phyloP scores from a whole-genome alignment of 2,888 invertebrate genomes.

The Hydrotaea cyrtoneurina region DNA sequence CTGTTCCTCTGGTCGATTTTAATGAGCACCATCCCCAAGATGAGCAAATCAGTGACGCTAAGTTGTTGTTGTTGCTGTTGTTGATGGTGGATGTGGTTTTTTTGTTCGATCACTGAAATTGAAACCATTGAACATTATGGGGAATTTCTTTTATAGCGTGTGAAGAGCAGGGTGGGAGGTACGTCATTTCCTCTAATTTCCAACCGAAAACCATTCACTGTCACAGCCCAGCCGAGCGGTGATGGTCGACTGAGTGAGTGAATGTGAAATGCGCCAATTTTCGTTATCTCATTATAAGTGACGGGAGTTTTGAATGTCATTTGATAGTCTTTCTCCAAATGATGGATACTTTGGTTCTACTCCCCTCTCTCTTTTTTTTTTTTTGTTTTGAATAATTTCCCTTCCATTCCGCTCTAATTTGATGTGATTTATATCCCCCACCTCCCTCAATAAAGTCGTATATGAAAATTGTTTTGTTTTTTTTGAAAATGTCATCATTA shows the following conservation, averaged over 20 bases:
- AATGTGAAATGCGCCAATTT: neutral
- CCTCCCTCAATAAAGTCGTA: neutral
- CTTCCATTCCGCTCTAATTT: neutral
- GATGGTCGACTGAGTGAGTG: neutral
- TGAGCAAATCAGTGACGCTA: neutral
- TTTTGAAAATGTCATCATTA: conserved; percentile 67
- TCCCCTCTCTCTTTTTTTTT: neutral
- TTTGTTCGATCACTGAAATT: neutral
- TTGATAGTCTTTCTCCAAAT: neutral
- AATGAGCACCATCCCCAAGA: neutral
- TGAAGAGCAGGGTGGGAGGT: neutral
- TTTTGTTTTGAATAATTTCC: neutral
- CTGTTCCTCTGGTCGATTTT: neutral
- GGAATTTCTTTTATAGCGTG: neutral
- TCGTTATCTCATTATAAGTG: neutral
- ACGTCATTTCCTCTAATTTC: neutral
- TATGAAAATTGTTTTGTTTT: no score
- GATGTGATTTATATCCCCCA: conserved; percentile 15
- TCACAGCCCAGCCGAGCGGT: neutral
- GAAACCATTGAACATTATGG: conserved; percentile 7
- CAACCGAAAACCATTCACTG: neutral
- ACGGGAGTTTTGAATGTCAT: neutral
- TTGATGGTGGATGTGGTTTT: neutral
- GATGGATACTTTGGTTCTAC: neutral
- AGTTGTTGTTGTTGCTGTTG: no score